Evolutionary conservation across 2,113 vertebrate species (phyloP).

Genomic region (Capra hircus): DNA sequence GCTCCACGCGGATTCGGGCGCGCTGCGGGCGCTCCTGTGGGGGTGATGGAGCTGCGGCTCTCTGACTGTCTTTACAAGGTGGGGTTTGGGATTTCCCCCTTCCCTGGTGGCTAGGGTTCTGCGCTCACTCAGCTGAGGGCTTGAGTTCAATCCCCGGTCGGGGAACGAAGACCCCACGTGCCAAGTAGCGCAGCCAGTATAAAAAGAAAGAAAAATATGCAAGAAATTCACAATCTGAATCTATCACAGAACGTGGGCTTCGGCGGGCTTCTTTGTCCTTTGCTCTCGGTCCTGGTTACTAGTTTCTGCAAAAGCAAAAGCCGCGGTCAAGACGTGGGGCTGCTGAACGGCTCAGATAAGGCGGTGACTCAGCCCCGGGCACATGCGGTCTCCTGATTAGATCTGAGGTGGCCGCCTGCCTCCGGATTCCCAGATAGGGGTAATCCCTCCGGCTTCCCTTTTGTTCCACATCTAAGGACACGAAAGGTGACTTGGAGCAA

Average conservation of each 20-base stretch:
- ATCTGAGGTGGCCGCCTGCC: background rate
- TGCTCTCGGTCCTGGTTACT: background rate
- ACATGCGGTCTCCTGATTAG: background rate
- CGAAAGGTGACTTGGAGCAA: background rate
- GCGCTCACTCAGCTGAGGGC: background rate
- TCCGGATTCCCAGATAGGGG: background rate
- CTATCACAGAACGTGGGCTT: background rate
- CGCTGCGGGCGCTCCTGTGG: rapidly evolving
- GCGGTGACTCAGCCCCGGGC: background rate
- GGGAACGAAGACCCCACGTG: background rate
- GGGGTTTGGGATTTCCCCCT: background rate
- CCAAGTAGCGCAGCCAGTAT: rapidly evolving
- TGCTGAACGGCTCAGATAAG: background rate
- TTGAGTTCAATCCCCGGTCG: background rate
- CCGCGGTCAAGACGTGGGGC: background rate
- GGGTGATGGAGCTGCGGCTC: background rate
- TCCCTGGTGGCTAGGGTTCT: background rate
- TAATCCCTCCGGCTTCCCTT: background rate
- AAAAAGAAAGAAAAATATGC: background rate
- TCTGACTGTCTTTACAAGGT: background rate
- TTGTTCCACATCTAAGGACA: background rate
- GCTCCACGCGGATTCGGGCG: rapidly evolving
- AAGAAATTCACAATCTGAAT: background rate
- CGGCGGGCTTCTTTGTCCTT: background rate
- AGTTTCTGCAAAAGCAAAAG: background rate